These are phyloP conservation scores for Ceryle rudis DNA, from an alignment of 2,797 vertebrate genomes.

Conservation along the genomic window DNA sequence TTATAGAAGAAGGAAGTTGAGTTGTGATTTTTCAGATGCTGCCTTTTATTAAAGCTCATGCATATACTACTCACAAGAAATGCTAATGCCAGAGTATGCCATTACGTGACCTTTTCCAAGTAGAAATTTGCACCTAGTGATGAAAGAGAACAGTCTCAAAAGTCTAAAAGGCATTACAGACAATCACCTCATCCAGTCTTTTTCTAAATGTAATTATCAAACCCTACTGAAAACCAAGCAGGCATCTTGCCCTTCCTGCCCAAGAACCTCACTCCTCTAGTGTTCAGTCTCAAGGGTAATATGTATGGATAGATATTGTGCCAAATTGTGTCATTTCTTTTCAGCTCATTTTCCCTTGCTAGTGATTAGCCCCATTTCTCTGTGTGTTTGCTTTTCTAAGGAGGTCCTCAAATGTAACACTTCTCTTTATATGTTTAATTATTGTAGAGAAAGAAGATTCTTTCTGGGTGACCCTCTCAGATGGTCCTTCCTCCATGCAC, in stretches of 20 bases:
- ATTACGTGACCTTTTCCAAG: background rate
- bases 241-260: background rate
- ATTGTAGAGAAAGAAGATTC: background rate
- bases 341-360: background rate
- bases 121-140: background rate
- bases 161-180: background rate
- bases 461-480: background rate
- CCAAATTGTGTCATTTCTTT: background rate
- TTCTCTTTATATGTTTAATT: background rate
- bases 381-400: conserved; percentile 7
- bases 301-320: background rate
- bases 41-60: background rate
- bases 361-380: background rate
- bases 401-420: background rate
- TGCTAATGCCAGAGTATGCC: background rate
- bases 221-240: background rate
- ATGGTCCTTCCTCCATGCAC: background rate
- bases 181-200: background rate
- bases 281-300: background rate
- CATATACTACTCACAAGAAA: background rate
- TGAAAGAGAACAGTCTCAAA: background rate
- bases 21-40: background rate
- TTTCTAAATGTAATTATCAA: conserved; percentile 3
- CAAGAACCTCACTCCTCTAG: background rate
- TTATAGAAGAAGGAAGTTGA: background rate